Evolutionary conservation across 2,113 vertebrate species (phyloP).

Genomic region (Neolamprologus caudopunctatus): DNA sequence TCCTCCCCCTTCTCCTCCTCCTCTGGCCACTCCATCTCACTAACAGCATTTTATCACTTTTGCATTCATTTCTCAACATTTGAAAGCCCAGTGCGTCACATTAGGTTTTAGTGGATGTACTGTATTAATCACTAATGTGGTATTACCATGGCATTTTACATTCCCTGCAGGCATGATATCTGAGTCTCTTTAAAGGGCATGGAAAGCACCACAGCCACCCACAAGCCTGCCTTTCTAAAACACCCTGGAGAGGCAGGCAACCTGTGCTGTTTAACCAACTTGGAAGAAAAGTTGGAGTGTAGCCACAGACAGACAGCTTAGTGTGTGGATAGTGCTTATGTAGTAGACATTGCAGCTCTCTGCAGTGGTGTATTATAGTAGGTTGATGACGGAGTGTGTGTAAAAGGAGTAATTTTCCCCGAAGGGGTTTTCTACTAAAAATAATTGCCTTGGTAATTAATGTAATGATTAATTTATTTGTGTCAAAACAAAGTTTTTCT

Average conservation of each 20-base stretch:
- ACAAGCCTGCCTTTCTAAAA: conserved; percentile 9
- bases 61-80: conserved; percentile 1
- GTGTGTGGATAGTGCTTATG: conserved; percentile 14
- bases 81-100: conserved; percentile 13
- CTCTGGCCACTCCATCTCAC: background rate
- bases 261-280: conserved; percentile 36
- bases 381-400: background rate
- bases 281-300: conserved; percentile 11
- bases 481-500: background rate
- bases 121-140: conserved; percentile 49
- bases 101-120: conserved; percentile 5
- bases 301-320: conserved; percentile 19
- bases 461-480: background rate
- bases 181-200: conserved; percentile 48
- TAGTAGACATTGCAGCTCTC: conserved; percentile 24
- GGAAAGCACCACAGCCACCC: conserved; percentile 19
- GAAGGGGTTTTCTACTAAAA: background rate
- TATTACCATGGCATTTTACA: conserved; percentile 35
- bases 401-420: background rate
- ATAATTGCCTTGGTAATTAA: background rate
- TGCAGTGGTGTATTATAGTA: conserved; percentile 11
- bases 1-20: background rate
- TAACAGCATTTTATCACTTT: conserved; percentile 16
- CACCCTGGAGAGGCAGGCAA: conserved; percentile 10
- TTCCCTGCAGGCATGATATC: conserved; percentile 19